phyloP scores from a whole-genome alignment of 2,797 vertebrate genomes.

The Poeciliopsis turneri region DNA sequence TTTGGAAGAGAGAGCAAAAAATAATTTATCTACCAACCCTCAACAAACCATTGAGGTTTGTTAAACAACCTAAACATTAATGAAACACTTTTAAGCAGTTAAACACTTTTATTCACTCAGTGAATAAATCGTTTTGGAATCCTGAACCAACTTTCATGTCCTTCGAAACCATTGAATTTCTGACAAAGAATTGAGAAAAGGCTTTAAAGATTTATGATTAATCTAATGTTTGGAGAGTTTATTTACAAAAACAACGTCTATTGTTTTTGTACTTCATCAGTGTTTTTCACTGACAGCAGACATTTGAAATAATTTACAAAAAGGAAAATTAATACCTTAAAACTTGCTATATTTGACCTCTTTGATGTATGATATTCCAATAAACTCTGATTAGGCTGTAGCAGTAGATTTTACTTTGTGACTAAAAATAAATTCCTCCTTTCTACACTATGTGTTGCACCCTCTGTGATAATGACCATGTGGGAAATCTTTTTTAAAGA shows the following conservation, averaged over 20 bases:
- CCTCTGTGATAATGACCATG: slow-evolving; percentile 50
- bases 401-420: slow-evolving; percentile 24
- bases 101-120: no score
- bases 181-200: not conserved
- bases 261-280: not conserved
- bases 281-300: slow-evolving; percentile 6
- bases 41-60: not conserved
- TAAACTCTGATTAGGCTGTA: slow-evolving; percentile 27
- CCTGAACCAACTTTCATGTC: not conserved
- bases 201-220: not conserved
- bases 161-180: no score
- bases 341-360: not conserved
- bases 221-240: not conserved
- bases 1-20: not conserved
- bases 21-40: not conserved
- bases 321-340: not conserved
- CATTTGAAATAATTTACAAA: not conserved
- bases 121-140: slow-evolving; percentile 1
- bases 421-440: slow-evolving; percentile 36
- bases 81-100: not conserved
- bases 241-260: not conserved
- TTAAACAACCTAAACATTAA: slow-evolving; percentile 12
- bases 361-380: slow-evolving; percentile 21
- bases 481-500: slow-evolving; percentile 62
- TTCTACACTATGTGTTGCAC: slow-evolving; percentile 17